These are phyloP conservation scores for Nothobranchius furzeri DNA, from an alignment of 2,113 vertebrate genomes.

Conservation along the genomic window DNA sequence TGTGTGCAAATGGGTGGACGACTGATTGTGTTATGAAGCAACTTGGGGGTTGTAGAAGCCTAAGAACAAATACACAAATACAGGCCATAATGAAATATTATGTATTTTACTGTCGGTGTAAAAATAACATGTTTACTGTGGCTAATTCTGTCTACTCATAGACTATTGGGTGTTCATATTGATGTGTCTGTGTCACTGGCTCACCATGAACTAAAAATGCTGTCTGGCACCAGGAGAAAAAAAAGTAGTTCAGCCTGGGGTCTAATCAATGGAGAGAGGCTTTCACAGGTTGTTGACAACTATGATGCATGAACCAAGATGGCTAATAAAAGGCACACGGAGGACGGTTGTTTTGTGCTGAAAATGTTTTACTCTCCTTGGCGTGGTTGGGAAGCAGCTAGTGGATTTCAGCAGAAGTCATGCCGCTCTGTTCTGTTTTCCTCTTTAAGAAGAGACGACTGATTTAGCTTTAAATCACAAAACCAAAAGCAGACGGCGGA, in stretches of 20 bases:
- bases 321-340: constrained; percentile 50
- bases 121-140: neutral
- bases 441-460: constrained; percentile 45
- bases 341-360: constrained; percentile 54
- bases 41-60: no score
- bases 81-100: no score
- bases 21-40: no score
- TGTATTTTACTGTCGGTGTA: no score
- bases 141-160: constrained; percentile 25
- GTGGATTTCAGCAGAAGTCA: constrained; percentile 44
- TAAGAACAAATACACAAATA: no score
- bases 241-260: constrained; percentile 73
- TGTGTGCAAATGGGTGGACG: no score
- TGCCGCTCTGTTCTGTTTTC: constrained; percentile 55
- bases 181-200: constrained; percentile 63
- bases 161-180: constrained; percentile 44
- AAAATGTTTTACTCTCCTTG: constrained; percentile 52
- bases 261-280: constrained; percentile 73
- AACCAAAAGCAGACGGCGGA: constrained; percentile 56
- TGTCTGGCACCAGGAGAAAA: constrained; percentile 62
- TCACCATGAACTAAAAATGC: constrained; percentile 64
- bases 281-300: constrained; percentile 73
- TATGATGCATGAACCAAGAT: constrained; percentile 55
- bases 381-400: constrained; percentile 30
- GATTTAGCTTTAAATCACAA: constrained; percentile 56